A percentile compares a stretch with the other conserved stretches of the same genome.
Conservation (phyloP, 2,797 vertebrate species). For the Tenualosa ilisha region DNA sequence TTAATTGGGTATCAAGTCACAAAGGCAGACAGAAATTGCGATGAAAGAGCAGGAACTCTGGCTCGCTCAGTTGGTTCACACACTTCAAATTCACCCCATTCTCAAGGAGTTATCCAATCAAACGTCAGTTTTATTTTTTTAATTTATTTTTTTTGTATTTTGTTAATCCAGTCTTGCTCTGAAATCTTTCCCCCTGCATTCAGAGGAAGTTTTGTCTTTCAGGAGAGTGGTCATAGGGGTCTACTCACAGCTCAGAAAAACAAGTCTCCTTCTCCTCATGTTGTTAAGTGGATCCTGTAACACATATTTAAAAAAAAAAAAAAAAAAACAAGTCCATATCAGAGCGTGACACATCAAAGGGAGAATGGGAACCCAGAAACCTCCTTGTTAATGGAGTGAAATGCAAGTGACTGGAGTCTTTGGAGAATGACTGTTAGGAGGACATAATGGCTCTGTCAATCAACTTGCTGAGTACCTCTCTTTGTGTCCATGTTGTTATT, state of each 20-base stretch:
- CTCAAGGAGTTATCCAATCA: neutral
- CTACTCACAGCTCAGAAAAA: conserved; percentile 35
- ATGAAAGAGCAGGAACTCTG: neutral
- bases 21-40: conserved; percentile 46
- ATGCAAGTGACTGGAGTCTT: conserved; percentile 53
- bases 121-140: neutral
- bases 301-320: conserved; percentile 54
- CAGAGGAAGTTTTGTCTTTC: neutral
- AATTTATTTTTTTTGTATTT: neutral
- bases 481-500: conserved; percentile 25
- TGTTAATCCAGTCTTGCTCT: neutral
- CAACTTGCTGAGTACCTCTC: conserved; percentile 65
- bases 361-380: conserved; percentile 56
- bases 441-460: conserved; percentile 73
- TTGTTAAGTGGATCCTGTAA: conserved; percentile 70
- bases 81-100: neutral
- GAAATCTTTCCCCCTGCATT: neutral
- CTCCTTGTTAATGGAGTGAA: conserved; percentile 65
- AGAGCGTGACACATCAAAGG: conserved; percentile 53
- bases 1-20: conserved; percentile 56
- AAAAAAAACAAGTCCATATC: conserved; percentile 66
- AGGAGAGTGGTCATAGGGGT: conserved; percentile 18
- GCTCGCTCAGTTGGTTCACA: neutral
- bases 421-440: conserved; percentile 52
- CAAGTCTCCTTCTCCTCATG: conserved; percentile 27